Evolutionary conservation across 2,113 vertebrate genomes (phyloP).

Genomic region (Tetrao urogallus): DNA sequence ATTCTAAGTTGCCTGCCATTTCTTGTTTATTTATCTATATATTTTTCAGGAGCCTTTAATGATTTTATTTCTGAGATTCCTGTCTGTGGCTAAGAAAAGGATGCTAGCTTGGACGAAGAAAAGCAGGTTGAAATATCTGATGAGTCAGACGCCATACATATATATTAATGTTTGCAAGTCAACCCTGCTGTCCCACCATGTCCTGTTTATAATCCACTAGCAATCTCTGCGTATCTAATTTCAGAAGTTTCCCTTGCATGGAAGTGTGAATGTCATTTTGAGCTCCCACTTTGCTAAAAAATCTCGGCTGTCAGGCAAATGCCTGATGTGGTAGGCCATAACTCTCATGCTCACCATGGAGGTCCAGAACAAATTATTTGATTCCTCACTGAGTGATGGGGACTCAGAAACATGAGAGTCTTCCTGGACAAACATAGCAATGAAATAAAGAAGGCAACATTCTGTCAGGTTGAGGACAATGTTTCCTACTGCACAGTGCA

Average conservation of each 20-base stretch:
- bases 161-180: neutral
- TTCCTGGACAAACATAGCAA: neutral
- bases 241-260: neutral
- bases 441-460: neutral
- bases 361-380: neutral
- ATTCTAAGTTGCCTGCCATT: neutral
- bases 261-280: neutral
- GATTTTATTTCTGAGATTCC: neutral
- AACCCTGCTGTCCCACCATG: neutral
- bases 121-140: neutral
- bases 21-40: neutral
- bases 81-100: neutral
- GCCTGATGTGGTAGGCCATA: neutral
- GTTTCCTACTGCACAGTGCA: neutral
- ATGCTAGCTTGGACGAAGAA: neutral
- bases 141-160: neutral
- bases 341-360: neutral
- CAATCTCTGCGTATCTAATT: neutral
- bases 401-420: neutral
- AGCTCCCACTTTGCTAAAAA: accelerated
- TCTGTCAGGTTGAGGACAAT: neutral
- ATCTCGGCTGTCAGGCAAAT: neutral
- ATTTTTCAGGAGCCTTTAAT: neutral
- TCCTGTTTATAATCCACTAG: neutral
- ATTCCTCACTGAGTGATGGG: accelerated